Base-by-base conservation (phyloP, 2,888 invertebrate species). In the Melikaiella ostensackeni region DNA sequence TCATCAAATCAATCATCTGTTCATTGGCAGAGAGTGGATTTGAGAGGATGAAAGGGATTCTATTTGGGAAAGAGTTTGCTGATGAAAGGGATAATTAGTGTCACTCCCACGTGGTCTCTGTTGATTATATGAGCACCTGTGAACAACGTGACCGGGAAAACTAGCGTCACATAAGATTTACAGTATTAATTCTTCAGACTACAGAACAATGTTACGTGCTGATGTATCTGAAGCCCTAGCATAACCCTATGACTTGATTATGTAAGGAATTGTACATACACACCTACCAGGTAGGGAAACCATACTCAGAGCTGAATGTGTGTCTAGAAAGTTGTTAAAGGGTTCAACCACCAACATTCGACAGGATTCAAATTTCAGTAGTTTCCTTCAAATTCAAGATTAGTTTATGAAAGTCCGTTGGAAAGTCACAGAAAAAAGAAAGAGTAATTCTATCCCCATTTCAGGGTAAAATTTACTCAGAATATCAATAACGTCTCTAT, bases 131-230 rank as follows among this genome's bases (percentile, higher is more conserved):
- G 55, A 70, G 46, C 33, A 50, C 4, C 30, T 70, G 46, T 13
- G 27, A 70, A 50, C 50, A 70, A 70, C 70, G 70, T 70, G 50
- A 70, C 70, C 33, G 50, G 27, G 50, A n/a, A 55, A 70, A 70
- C 46, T 30, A 70, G 46, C 70, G 50, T 55, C 46, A 55, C 30
- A 70, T n/a, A n/a, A 70, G 70, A 55, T 70, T 70, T 70, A 70
- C 50, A 55, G 70, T n/a, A 33, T 30, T 70, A 55, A 70, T 55
- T 70, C 46, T 50, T 42, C 46, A 46, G 46, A 19, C 46, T 70
- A n/a, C 30, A 27, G 50, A 50, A 70, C 70, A 70, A 9, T 33
- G 50, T 70, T 70, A 70, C 70, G 70, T 70, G 50, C 46, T 70
- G 70, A 70, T 70, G 16, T 27, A 27, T 59, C 24, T 27, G 59